A percentile compares a stretch with the other conserved stretches of the same genome.
Conservation (phyloP, 2,113 vertebrate species). For the Anhinga rufa region DNA sequence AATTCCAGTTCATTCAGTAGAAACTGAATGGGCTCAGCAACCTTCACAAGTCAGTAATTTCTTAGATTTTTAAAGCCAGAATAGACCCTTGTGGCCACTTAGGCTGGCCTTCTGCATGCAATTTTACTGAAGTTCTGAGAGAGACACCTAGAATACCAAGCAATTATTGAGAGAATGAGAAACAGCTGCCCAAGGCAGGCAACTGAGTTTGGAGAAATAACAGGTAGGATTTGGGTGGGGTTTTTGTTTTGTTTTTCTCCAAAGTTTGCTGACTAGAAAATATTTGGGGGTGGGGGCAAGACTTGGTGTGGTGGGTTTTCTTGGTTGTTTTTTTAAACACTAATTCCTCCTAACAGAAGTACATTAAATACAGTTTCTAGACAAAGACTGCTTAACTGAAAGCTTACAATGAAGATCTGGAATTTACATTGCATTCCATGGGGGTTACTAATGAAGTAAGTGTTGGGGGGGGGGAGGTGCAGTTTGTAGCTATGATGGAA, state of each 20-base stretch:
- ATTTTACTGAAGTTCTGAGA: not conserved
- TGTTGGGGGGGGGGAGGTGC: not conserved
- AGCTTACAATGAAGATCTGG: not conserved
- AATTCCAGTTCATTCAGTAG: conserved; percentile 6
- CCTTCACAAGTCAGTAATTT: conserved; percentile 13
- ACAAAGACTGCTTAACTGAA: not conserved
- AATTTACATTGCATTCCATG: not conserved
- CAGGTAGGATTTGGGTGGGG: fast-evolving
- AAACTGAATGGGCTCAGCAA: not conserved
- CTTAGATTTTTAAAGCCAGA: not conserved
- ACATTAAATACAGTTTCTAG: not conserved
- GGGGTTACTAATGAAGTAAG: not conserved
- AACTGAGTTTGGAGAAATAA: not conserved
- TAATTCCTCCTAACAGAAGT: not conserved
- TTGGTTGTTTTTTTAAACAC: not conserved
- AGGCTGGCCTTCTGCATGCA: not conserved
- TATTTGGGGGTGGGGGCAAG: not conserved
- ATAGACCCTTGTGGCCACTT: conserved; percentile 7
- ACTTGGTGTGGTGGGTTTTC: no score
- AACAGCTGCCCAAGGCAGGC: not conserved
- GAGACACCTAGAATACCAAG: not conserved
- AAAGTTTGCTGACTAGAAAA: not conserved
- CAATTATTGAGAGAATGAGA: not conserved
- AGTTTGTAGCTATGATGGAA: not conserved
- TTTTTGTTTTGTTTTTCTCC: not conserved